Conservation (phyloP, 2,113 vertebrate species). For the Pollachius pollachius region DNA sequence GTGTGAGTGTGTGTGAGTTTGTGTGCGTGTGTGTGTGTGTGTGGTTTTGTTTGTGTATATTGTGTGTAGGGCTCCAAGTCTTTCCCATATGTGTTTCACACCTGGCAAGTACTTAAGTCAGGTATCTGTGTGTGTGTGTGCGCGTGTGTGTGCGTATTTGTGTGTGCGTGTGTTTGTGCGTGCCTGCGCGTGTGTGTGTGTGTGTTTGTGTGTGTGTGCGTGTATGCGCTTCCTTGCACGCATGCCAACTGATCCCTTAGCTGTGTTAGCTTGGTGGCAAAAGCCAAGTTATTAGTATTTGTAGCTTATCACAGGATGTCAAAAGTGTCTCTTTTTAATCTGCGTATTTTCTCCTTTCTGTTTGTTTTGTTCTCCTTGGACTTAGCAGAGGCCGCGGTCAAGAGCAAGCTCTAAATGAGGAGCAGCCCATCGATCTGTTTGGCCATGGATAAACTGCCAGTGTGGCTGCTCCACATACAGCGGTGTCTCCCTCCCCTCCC, state of each 20-base stretch:
- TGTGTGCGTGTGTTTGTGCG: slow-evolving; percentile 27
- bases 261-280: not conserved
- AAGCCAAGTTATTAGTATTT: slow-evolving; percentile 15
- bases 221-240: slow-evolving; percentile 31
- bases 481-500: not conserved
- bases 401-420: slow-evolving; percentile 62
- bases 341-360: not conserved
- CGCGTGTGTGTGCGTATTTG: slow-evolving; percentile 20
- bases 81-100: slow-evolving; percentile 49
- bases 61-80: slow-evolving; percentile 57
- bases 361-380: slow-evolving; percentile 13
- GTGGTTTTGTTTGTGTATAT: not conserved
- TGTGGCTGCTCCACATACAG: not conserved
- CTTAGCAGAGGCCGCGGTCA: slow-evolving; percentile 45
- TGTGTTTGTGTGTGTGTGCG: slow-evolving; percentile 7
- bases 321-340: no score
- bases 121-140: slow-evolving; percentile 4
- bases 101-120: slow-evolving; percentile 36
- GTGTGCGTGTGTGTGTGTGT: not conserved
- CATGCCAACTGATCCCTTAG: slow-evolving; percentile 39
- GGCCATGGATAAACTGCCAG: slow-evolving; percentile 39
- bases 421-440: slow-evolving; percentile 32
- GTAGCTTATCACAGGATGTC: no score
- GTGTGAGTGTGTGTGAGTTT: not conserved
- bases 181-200: slow-evolving; percentile 27